Percentiles rank a stretch among this genome's conserved stretches.
Evolutionary conservation across 2,113 vertebrate genomes (phyloP).

Genomic region (Anthoscopus minutus): DNA sequence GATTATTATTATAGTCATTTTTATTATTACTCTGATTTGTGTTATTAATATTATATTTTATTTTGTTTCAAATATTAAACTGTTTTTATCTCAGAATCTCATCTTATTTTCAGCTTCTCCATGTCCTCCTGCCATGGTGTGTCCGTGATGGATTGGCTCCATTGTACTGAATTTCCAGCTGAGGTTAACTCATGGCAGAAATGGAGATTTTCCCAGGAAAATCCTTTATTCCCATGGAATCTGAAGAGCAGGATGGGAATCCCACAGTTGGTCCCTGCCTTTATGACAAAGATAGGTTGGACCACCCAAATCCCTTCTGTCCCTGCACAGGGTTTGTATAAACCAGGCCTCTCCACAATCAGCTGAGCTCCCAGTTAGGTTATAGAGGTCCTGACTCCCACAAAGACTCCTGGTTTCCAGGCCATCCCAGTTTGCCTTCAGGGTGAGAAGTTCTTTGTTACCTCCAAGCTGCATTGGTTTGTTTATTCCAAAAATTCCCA

Average conservation of each 20-base stretch:
- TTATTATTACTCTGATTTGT: background rate
- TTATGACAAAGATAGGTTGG: background rate
- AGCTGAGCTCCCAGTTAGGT: background rate
- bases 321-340: background rate
- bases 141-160: background rate
- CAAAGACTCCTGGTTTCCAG: background rate
- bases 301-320: background rate
- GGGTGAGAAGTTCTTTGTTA: fast-evolving
- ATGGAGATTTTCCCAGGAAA: background rate
- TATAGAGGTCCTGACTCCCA: background rate
- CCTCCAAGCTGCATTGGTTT: background rate
- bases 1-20: background rate
- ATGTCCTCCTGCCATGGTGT: background rate
- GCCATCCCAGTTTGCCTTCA: background rate
- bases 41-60: background rate
- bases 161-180: background rate
- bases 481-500: background rate
- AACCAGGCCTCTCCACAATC: background rate
- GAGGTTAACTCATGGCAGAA: background rate
- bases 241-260: background rate
- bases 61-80: background rate
- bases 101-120: background rate
- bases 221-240: background rate
- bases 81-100: background rate
- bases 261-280: background rate